A percentile compares a stretch with the other conserved stretches of the same genome.
Evolutionary conservation across 2,888 invertebrate species (phyloP).

Genomic region (Aphidius colemani): DNA sequence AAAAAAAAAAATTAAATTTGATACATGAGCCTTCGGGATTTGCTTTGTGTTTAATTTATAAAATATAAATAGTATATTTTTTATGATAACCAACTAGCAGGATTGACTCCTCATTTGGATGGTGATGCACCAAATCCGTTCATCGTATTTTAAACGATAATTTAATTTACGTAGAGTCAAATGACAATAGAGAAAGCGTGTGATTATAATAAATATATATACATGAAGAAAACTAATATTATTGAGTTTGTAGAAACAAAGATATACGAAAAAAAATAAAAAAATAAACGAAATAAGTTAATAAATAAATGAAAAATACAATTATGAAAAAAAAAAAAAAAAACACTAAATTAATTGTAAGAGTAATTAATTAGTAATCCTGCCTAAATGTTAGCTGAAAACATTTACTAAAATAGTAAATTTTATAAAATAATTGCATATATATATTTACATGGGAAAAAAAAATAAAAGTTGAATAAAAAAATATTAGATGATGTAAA

Average conservation of each 20-base stretch:
- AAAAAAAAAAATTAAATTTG: not conserved
- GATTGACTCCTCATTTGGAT: no score
- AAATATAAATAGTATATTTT: conserved; percentile 14
- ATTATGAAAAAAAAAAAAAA: conserved; percentile 14
- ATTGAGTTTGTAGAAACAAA: no score
- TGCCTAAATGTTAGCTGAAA: conserved; percentile 42
- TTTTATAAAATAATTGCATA: conserved; percentile 45
- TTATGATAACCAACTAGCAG: conserved; percentile 9
- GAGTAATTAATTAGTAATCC: conserved; percentile 25
- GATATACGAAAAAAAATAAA: conserved; percentile 15
- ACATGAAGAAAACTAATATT: not conserved
- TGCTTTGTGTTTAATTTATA: conserved; percentile 11
- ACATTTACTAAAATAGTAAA: conserved; percentile 23
- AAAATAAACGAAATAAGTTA: conserved; percentile 7
- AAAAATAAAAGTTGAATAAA: conserved; percentile 2
- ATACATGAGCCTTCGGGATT: conserved; percentile 7
- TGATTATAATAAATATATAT: no score
- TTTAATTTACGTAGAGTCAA: conserved; percentile 8
- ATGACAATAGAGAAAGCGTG: conserved; percentile 12
- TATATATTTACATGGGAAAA: conserved; percentile 41
- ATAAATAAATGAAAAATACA: conserved; percentile 15
- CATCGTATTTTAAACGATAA: not conserved
- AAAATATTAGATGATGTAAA: conserved; percentile 40
- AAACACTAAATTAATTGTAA: conserved; percentile 7
- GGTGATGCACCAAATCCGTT: no score